Conservation (phyloP, 1,140 invertebrate genomes). For the Philotrypesis tridentata region DNA sequence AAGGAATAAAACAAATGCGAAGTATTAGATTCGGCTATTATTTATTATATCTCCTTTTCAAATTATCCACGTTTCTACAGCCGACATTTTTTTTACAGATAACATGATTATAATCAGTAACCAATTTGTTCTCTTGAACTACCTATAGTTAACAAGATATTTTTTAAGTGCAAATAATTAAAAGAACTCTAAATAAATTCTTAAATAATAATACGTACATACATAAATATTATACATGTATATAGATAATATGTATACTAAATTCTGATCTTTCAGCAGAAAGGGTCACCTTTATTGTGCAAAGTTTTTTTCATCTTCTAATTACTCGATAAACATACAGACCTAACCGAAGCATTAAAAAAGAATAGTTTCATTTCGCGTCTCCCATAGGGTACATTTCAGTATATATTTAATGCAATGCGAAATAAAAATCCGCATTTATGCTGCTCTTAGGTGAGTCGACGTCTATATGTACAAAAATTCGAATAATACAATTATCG, state of each 20-base stretch:
- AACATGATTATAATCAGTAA: constrained; percentile 51
- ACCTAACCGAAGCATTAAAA: constrained; percentile 48
- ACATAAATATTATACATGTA: constrained; percentile 63
- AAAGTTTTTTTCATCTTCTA: constrained; percentile 51
- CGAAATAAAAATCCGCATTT: constrained; percentile 52
- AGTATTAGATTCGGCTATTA: constrained; percentile 16
- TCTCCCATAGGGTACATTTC: constrained; percentile 53
- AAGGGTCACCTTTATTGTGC: constrained; percentile 57
- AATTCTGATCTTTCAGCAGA: constrained; percentile 32
- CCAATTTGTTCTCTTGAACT: constrained; percentile 35
- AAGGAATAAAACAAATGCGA: constrained; percentile 36
- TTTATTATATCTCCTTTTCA: constrained; percentile 46
- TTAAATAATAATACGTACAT: constrained; percentile 63
- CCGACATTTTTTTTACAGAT: constrained; percentile 43
- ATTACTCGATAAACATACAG: constrained; percentile 33
- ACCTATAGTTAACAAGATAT: constrained; percentile 45
- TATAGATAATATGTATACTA: constrained; percentile 48
- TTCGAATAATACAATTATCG: constrained; percentile 47
- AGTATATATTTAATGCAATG: constrained; percentile 43
- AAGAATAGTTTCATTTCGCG: constrained; percentile 42
- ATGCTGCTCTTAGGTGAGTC: constrained; percentile 48
- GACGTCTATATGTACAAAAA: constrained; percentile 49
- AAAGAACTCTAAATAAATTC: constrained; percentile 48
- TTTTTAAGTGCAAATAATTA: constrained; percentile 45
- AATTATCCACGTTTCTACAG: constrained; percentile 41